Evolutionary conservation across 2,888 invertebrate species (phyloP), one percentile per base, ranked within the genome.

Genomic region (Drymonia ruficornis): DNA sequence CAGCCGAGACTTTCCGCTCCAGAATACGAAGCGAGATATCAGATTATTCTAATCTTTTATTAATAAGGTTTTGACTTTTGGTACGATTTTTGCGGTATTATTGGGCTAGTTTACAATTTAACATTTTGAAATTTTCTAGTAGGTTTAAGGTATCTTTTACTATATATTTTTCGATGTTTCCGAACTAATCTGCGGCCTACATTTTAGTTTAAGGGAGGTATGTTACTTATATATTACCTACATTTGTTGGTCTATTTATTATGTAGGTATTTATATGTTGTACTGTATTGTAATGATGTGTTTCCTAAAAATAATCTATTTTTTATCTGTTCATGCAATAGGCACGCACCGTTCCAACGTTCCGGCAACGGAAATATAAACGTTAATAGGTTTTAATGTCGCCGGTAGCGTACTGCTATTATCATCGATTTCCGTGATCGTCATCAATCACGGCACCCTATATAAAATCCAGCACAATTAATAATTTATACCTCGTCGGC

Each of bases 401-500:
- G 47, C 51, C 43, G 49, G 52, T 66, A 60, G 44, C 64, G 65
- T 60, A 50, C 57, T 46, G 64, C 34, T 61, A 68, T 59, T 60
- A 61, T 67, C 58, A 70, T 68, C 64, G 61, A 70, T 62, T 70
- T 64, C 55, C 44, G 57, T 47, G 34, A 16, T 46, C 31, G 36
- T 59, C 67, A 70, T 72, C 64, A 72, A 72, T 72, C 71, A 72
- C 48, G 52, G 44, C 59, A 59, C 64, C 68, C 64, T 56, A 66
- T 43, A 64, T 59, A 62, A 70, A 70, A 68, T 68, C 53, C 61
- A 46, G 55, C 65, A 66, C 61, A 74, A 71, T 76, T 77, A 74
- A 79, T 78, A 78, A 79, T 78, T 78, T 68, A 73, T 74, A 70
- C 65, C 68, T 68, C 70, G 70, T 72, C 70, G 65, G 55, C 68